Percentiles rank a stretch among this genome's conserved stretches.
phyloP scores from a whole-genome alignment of 1,140 invertebrate species.

The Lordiphosa clarofinis region DNA sequence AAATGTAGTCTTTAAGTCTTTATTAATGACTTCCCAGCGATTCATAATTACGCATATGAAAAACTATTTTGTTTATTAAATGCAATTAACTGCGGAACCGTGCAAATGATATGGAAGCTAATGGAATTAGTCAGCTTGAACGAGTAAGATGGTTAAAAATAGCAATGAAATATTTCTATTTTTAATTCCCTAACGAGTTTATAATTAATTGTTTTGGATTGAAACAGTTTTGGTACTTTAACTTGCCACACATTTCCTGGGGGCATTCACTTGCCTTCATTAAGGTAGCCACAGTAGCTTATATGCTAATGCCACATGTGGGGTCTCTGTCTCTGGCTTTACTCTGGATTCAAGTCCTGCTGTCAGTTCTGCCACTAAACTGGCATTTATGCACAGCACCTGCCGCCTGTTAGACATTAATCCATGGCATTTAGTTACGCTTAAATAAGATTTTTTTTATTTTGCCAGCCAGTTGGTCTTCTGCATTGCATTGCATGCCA shows the following conservation, averaged over 20 bases:
- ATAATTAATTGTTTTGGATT: too few relatives aligned
- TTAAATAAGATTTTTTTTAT: constrained; percentile 68
- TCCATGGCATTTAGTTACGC: constrained; percentile 76
- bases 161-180: too few relatives aligned
- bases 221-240: too few relatives aligned
- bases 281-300: constrained; percentile 50
- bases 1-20: constrained; percentile 61
- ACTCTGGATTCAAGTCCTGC: constrained; percentile 24
- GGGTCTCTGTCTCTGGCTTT: constrained; percentile 39
- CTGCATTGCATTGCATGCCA: constrained; percentile 14
- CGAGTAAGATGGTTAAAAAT: not conserved
- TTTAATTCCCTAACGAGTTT: too few relatives aligned
- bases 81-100: constrained; percentile 24
- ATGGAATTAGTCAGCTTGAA: not conserved
- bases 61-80: constrained; percentile 50
- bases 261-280: constrained; percentile 31
- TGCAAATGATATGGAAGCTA: constrained; percentile 3
- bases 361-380: constrained; percentile 57
- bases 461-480: constrained; percentile 6
- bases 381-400: constrained; percentile 69
- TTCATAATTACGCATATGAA: constrained; percentile 63
- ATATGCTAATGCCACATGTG: constrained; percentile 70
- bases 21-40: constrained; percentile 54
- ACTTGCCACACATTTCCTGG: too few relatives aligned
- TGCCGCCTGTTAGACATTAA: constrained; percentile 72